Conservation (phyloP, 2,113 vertebrate genomes). For the mouse (Mus musculus) region GRCm39 chr7:108010001-108010500, state of each 20-base stretch:
- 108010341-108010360: no score
- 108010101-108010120: neutral
- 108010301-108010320: neutral
- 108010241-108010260: neutral
- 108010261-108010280: neutral
- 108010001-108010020: neutral
- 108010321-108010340: neutral
- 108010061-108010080: neutral
- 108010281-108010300: neutral
- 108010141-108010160: neutral
- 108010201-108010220: conserved; percentile 24
- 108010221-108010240: neutral
- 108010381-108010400: no score
- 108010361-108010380: no score
- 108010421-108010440: no score
- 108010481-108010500: no score
- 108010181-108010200: neutral
- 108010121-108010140: neutral
- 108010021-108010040: neutral
- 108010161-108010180: neutral
- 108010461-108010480: no score
- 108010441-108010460: no score
- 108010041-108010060: neutral
- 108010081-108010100: neutral
- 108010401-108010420: no score